These are phyloP conservation scores for Rostratula benghalensis DNA, from an alignment of 2,113 vertebrate genomes.

Conservation along the genomic window DNA sequence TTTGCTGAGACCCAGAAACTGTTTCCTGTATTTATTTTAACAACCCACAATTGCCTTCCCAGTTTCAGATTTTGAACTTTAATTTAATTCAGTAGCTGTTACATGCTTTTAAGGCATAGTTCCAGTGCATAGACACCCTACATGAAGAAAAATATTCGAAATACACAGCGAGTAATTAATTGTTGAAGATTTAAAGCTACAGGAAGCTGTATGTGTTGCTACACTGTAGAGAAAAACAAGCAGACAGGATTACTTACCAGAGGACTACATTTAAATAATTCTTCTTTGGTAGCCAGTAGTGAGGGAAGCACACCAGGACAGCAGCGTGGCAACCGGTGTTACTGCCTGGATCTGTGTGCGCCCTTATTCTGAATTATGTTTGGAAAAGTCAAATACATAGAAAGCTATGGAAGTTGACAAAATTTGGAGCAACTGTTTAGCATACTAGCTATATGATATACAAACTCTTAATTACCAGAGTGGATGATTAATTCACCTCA, in stretches of 20 bases:
- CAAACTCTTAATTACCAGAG: neutral
- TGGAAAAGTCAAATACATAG: neutral
- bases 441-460: neutral
- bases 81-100: neutral
- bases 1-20: neutral
- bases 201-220: neutral
- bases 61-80: neutral
- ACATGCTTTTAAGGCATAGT: neutral
- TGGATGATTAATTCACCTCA: neutral
- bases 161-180: neutral
- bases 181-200: neutral
- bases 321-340: neutral
- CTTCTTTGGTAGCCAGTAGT: neutral
- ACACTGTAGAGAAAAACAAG: fast-evolving
- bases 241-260: neutral
- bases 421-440: neutral
- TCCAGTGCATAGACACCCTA: fast-evolving
- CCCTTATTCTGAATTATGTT: fast-evolving
- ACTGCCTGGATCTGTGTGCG: fast-evolving
- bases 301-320: neutral
- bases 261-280: neutral
- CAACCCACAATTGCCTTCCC: neutral
- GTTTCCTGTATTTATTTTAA: neutral
- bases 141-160: neutral
- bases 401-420: neutral